Percentiles rank a stretch among this genome's conserved stretches.
Conservation (phyloP, 1,140 invertebrate genomes). For the Drosophila lacertosa region DNA sequence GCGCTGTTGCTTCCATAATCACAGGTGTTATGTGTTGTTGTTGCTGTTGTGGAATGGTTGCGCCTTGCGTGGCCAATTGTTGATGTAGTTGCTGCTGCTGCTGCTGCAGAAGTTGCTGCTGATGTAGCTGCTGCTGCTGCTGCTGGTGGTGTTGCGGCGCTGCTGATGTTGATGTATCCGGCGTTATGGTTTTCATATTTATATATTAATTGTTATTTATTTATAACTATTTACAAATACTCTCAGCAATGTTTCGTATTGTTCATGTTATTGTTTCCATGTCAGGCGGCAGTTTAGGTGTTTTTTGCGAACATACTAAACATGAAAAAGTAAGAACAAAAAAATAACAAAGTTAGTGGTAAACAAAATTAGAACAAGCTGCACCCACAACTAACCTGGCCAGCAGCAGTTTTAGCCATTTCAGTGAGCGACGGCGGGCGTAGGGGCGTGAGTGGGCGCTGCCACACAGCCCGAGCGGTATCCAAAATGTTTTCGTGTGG, state of each 20-base stretch:
- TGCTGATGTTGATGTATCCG: conserved; percentile 54
- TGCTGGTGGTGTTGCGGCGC: conserved; percentile 46
- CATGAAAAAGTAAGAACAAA: conserved; percentile 7
- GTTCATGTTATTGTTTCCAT: conserved; percentile 39
- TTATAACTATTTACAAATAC: conserved; percentile 42
- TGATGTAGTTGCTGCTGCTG: conserved; percentile 33
- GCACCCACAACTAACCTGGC: conserved; percentile 29
- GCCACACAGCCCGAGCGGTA: conserved; percentile 15
- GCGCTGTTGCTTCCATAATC: conserved; percentile 70
- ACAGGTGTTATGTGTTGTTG: conserved; percentile 48
- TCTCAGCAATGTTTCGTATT: conserved; percentile 11
- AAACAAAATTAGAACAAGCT: conserved; percentile 1
- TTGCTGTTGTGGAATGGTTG: conserved; percentile 34
- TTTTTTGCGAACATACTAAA: conserved; percentile 52
- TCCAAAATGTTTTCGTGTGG: conserved; percentile 14
- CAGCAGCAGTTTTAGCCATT: conserved; percentile 49
- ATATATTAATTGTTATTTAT: conserved; percentile 41
- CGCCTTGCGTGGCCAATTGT: conserved; percentile 32
- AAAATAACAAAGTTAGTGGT: conserved; percentile 2
- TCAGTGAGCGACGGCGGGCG: conserved; percentile 11
- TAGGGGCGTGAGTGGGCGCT: background rate
- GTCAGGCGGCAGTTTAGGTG: conserved; percentile 28
- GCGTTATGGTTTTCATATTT: conserved; percentile 74
- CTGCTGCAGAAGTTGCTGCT: conserved; percentile 37
- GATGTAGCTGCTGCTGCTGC: conserved; percentile 48